Evolutionary conservation across 1,140 invertebrate genomes (phyloP).

Genomic region (Stratiolaelaps scimitus): DNA sequence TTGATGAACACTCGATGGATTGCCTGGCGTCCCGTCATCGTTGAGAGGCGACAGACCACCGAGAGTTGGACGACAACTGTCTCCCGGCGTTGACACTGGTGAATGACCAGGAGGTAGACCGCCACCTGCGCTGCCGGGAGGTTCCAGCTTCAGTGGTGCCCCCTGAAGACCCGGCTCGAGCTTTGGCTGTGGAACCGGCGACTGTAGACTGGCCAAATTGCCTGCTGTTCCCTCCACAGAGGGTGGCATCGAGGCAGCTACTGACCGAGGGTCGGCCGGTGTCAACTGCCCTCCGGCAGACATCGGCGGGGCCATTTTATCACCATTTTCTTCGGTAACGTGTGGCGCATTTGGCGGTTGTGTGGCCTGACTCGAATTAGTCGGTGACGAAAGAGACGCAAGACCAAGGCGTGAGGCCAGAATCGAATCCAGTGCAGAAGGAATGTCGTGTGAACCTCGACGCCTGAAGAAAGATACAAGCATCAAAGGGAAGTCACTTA

Average conservation of each 20-base stretch:
- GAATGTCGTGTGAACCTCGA: background rate
- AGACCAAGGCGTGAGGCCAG: constrained; percentile 12
- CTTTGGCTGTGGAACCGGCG: too few species aligned
- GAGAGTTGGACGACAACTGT: background rate
- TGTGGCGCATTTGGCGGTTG: too few species aligned
- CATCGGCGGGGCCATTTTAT: constrained; percentile 19
- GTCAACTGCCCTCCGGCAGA: background rate
- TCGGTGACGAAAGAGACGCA: too few species aligned
- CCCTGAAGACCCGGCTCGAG: too few species aligned
- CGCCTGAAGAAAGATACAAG: background rate
- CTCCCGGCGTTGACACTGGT: constrained; percentile 7
- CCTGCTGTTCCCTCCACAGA: constrained; percentile 5
- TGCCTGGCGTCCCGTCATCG: background rate
- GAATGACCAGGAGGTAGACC: constrained; percentile 18
- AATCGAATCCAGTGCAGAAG: background rate
- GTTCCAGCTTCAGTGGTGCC: background rate
- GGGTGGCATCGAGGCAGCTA: constrained; percentile 9
- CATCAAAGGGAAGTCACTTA: too few species aligned
- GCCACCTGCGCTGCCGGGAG: background rate
- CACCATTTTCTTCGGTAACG: background rate
- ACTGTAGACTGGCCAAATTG: too few species aligned
- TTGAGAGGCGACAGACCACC: background rate
- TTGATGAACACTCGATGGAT: background rate
- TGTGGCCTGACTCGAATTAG: too few species aligned
- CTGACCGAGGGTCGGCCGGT: background rate